A percentile compares a stretch with the other conserved stretches of the same genome.
Evolutionary conservation across 2,888 invertebrate species (phyloP).

Genomic region (Melipona bicolor): DNA sequence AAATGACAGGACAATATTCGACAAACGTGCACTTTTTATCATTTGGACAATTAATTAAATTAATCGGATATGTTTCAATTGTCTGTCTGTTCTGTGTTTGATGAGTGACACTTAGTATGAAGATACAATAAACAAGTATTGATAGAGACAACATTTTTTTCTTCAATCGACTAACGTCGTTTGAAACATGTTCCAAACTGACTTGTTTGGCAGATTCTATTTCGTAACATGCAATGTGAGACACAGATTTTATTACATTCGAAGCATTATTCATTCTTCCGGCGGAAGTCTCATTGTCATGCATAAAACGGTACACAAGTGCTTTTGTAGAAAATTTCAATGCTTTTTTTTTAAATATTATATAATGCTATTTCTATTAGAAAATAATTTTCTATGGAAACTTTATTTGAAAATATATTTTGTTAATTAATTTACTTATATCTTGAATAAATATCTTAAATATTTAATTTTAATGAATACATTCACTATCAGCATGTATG

Average conservation of each 20-base stretch:
- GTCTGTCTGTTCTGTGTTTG: slow-evolving; percentile 8
- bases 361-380: not conserved
- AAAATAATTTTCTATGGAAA: not conserved
- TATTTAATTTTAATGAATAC: not conserved
- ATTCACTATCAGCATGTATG: not conserved
- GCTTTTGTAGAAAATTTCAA: slow-evolving; percentile 7
- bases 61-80: slow-evolving; percentile 25
- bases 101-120: not conserved
- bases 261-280: slow-evolving; percentile 75
- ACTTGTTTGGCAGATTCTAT: slow-evolving; percentile 30
- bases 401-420: not conserved
- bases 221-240: slow-evolving; percentile 37
- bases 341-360: not conserved
- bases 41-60: slow-evolving; percentile 66
- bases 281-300: slow-evolving; percentile 74
- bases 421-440: not conserved
- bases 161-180: slow-evolving; percentile 25
- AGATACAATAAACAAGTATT: slow-evolving; percentile 16
- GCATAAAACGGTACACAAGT: slow-evolving; percentile 36
- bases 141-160: slow-evolving; percentile 28
- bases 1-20: slow-evolving; percentile 71
- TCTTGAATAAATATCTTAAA: not conserved
- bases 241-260: slow-evolving; percentile 64
- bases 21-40: slow-evolving; percentile 70
- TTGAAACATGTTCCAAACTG: slow-evolving; percentile 57